phyloP scores from a whole-genome alignment of 2,113 vertebrate species.

The Suncus etruscus region DNA sequence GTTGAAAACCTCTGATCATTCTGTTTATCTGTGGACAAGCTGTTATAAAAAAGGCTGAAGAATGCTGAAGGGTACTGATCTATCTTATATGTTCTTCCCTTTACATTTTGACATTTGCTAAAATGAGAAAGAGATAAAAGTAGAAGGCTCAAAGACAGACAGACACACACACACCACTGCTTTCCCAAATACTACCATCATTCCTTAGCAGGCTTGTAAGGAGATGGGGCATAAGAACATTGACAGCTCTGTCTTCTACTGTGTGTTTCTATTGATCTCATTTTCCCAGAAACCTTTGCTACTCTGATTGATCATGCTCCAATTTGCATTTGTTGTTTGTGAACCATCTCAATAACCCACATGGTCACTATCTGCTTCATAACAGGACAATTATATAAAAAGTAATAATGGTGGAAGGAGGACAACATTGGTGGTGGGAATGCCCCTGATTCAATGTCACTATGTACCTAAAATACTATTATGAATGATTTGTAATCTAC shows the following conservation, averaged over 20 bases:
- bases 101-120: conserved; percentile 45
- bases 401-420: too few relatives aligned
- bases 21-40: too few relatives aligned
- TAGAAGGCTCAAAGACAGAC: too few relatives aligned
- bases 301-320: background rate
- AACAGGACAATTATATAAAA: conserved; percentile 7
- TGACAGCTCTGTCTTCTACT: background rate
- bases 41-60: too few relatives aligned
- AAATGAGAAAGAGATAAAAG: background rate
- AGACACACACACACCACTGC: background rate
- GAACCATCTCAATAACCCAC: conserved; percentile 17
- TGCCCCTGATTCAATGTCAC: too few relatives aligned
- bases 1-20: too few relatives aligned
- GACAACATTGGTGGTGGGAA: too few relatives aligned
- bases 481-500: too few relatives aligned
- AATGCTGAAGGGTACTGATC: too few relatives aligned
- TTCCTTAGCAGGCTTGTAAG: background rate
- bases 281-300: background rate
- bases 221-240: background rate
- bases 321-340: background rate
- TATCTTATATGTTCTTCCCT: background rate
- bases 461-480: too few relatives aligned
- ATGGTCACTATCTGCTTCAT: background rate
- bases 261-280: background rate
- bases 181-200: background rate